Evolutionary conservation across 2,888 invertebrate species (phyloP).

Genomic region (Achlya flavicornis): DNA sequence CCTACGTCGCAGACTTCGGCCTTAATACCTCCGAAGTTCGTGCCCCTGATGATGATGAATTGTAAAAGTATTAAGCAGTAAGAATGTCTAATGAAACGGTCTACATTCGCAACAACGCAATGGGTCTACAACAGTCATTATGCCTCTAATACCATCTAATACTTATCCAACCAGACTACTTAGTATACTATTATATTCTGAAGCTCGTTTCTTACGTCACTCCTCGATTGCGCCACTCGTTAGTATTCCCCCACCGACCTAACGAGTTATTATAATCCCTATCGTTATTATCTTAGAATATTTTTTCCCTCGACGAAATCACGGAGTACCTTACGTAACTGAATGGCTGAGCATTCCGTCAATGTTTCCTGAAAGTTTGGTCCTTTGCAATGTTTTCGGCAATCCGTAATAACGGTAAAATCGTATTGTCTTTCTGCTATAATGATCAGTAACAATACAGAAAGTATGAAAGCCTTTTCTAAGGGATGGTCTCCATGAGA

Average conservation of each 20-base stretch:
- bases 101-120: too few relatives aligned
- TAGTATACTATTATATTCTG: background rate
- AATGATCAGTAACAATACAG: constrained; percentile 3
- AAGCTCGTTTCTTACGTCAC: constrained; percentile 1
- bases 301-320: background rate
- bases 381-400: constrained; percentile 8
- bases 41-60: too few relatives aligned
- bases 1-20: background rate
- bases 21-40: too few relatives aligned
- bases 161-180: background rate
- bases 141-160: background rate
- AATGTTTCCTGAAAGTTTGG: constrained; percentile 13
- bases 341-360: constrained; percentile 7
- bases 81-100: background rate
- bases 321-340: constrained; percentile 11
- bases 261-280: constrained; percentile 1
- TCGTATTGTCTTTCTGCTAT: constrained; percentile 3
- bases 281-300: background rate
- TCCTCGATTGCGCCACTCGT: background rate
- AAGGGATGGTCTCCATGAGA: background rate
- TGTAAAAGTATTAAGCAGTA: background rate
- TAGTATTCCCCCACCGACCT: background rate
- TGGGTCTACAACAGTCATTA: background rate
- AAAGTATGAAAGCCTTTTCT: constrained; percentile 2
- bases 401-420: constrained; percentile 7